These are phyloP conservation scores for Eulithis testata DNA, from an alignment of 2,888 invertebrate species.

Conservation along the genomic window DNA sequence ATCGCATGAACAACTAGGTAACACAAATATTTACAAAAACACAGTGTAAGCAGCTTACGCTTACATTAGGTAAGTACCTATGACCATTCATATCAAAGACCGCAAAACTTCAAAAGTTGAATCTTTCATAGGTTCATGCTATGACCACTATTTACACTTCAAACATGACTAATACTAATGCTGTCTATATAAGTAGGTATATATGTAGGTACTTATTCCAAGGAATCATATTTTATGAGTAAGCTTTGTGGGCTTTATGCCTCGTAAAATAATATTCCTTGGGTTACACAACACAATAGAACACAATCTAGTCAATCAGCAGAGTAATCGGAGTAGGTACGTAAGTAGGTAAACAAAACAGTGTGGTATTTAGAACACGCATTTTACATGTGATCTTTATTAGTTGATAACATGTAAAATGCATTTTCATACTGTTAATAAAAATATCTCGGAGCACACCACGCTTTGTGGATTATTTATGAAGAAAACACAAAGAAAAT, in stretches of 20 bases:
- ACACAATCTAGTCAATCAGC: slow-evolving; percentile 1
- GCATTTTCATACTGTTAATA: slow-evolving; percentile 9
- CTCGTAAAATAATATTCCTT: slow-evolving; percentile 27
- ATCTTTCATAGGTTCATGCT: slow-evolving; percentile 47
- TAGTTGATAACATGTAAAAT: slow-evolving; percentile 32
- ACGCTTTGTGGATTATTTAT: slow-evolving; percentile 10
- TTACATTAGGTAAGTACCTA: no score
- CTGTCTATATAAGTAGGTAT: neutral
- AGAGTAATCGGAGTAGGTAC: neutral
- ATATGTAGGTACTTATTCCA: slow-evolving; percentile 17
- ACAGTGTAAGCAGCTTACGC: no score
- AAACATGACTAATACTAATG: no score
- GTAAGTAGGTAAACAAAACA: slow-evolving; percentile 1
- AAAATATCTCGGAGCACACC: slow-evolving; percentile 10
- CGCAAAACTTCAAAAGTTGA: neutral
- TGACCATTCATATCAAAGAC: no score
- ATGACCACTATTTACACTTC: slow-evolving; percentile 49
- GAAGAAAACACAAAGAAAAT: slow-evolving; percentile 27
- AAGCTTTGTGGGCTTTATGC: neutral
- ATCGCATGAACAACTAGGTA: slow-evolving; percentile 50
- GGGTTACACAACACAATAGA: slow-evolving; percentile 28
- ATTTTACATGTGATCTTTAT: slow-evolving; percentile 29
- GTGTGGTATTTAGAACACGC: slow-evolving; percentile 16
- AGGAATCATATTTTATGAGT: slow-evolving; percentile 27
- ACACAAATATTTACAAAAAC: no score